Conservation (phyloP, 1,140 invertebrate genomes). For the Lepidurus packardi region DNA sequence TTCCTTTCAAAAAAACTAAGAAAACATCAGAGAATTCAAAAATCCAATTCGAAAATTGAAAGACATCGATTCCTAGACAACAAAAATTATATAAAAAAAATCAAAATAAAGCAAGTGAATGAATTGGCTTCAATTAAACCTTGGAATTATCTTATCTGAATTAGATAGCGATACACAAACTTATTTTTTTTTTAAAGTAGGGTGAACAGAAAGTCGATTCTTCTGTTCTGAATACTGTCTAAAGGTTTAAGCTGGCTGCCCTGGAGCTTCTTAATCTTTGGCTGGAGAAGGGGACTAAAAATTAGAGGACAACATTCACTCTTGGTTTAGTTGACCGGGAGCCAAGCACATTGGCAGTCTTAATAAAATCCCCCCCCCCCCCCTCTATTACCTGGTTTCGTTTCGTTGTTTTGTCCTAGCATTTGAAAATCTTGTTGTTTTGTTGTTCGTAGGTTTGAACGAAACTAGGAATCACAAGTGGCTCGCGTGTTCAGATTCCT, state of each 20-base stretch:
- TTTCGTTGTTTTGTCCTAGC: too few relatives aligned
- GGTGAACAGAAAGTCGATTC: background rate
- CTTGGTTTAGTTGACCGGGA: background rate
- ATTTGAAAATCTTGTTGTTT: too few relatives aligned
- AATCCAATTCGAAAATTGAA: too few relatives aligned
- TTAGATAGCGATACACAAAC: too few relatives aligned
- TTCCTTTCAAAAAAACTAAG: too few relatives aligned
- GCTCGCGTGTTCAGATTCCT: background rate
- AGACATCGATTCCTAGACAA: too few relatives aligned
- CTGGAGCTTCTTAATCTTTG: background rate
- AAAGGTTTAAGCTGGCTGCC: background rate
- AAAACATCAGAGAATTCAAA: too few relatives aligned
- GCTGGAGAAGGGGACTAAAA: background rate
- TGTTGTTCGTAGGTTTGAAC: too few relatives aligned
- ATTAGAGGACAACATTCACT: slow-evolving; percentile 15
- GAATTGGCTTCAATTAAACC: background rate
- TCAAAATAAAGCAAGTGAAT: background rate
- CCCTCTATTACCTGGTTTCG: background rate
- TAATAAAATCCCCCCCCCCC: background rate
- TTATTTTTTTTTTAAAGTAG: too few relatives aligned
- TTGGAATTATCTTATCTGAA: background rate
- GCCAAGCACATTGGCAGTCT: background rate
- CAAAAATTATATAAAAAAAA: background rate
- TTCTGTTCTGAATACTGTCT: background rate
- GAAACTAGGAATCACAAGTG: background rate